Conservation (phyloP, 2,797 vertebrate genomes). For the Silurus lanzhouensis region DNA sequence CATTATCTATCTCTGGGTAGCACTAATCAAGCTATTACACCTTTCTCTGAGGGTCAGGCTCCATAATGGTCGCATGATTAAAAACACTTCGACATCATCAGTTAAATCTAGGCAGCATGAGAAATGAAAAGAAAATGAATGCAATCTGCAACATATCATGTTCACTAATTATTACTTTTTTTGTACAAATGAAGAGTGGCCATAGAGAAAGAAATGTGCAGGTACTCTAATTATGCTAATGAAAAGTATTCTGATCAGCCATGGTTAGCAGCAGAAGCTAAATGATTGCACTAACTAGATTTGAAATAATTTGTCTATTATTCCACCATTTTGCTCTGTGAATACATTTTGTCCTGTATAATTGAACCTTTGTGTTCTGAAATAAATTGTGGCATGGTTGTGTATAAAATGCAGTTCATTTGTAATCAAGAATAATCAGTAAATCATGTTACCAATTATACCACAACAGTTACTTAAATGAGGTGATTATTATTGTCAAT, state of each 20-base stretch:
- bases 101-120: slow-evolving; percentile 20
- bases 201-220: not conserved
- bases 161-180: not conserved
- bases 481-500: slow-evolving; percentile 30
- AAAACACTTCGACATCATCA: slow-evolving; percentile 30
- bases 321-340: slow-evolving; percentile 48
- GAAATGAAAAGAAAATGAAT: not conserved
- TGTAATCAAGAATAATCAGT: slow-evolving; percentile 27
- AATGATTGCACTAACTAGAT: slow-evolving; percentile 63
- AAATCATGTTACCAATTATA: slow-evolving; percentile 29
- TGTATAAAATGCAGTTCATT: slow-evolving; percentile 13
- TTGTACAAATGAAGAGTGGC: slow-evolving; percentile 1
- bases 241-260: slow-evolving; percentile 44
- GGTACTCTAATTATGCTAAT: slow-evolving; percentile 42
- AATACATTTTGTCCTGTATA: slow-evolving; percentile 44
- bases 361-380: slow-evolving; percentile 37
- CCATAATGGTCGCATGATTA: slow-evolving; percentile 37
- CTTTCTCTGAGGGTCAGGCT: slow-evolving; percentile 15
- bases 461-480: slow-evolving; percentile 3
- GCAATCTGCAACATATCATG: not conserved
- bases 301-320: slow-evolving; percentile 60
- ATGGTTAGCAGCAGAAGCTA: slow-evolving; percentile 35
- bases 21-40: slow-evolving; percentile 32
- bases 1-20: slow-evolving; percentile 10
- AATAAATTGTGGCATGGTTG: slow-evolving; percentile 15